phyloP scores from a whole-genome alignment of 2,888 invertebrate species.

The Camponotus fellah region DNA sequence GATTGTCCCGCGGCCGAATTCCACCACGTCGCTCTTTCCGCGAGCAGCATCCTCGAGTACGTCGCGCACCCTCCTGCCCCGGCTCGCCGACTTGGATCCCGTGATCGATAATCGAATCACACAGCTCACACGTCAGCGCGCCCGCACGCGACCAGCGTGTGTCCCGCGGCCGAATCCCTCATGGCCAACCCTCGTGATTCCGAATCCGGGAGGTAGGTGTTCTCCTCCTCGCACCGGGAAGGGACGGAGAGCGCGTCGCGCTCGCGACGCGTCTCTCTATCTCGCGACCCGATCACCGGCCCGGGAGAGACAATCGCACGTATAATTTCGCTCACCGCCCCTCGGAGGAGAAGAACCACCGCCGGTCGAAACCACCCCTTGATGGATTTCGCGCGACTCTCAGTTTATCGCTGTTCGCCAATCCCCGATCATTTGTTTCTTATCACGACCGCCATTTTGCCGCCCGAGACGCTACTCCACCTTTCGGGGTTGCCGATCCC shows the following conservation, averaged over 20 bases:
- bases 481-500: slow-evolving; percentile 53
- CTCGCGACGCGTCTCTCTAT: not conserved
- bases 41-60: slow-evolving; percentile 56
- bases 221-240: not conserved
- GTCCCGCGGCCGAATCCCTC: slow-evolving; percentile 14
- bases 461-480: slow-evolving; percentile 63
- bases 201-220: not conserved
- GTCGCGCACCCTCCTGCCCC: slow-evolving; percentile 4
- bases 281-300: not conserved
- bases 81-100: slow-evolving; percentile 51
- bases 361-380: not conserved
- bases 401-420: slow-evolving; percentile 18
- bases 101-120: slow-evolving; percentile 67
- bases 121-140: slow-evolving; percentile 32
- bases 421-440: slow-evolving; percentile 75
- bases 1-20: slow-evolving; percentile 39
- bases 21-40: slow-evolving; percentile 47
- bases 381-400: not conserved
- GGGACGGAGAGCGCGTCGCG: not conserved
- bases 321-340: not conserved
- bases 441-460: slow-evolving; percentile 79
- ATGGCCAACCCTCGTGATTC: slow-evolving; percentile 19
- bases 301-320: not conserved
- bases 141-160: slow-evolving; percentile 18
- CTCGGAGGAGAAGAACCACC: not conserved